Percentiles rank a stretch among this genome's conserved stretches.
Evolutionary conservation across 1,140 invertebrate species (phyloP).

Genomic region (Drosophila ercepeae): DNA sequence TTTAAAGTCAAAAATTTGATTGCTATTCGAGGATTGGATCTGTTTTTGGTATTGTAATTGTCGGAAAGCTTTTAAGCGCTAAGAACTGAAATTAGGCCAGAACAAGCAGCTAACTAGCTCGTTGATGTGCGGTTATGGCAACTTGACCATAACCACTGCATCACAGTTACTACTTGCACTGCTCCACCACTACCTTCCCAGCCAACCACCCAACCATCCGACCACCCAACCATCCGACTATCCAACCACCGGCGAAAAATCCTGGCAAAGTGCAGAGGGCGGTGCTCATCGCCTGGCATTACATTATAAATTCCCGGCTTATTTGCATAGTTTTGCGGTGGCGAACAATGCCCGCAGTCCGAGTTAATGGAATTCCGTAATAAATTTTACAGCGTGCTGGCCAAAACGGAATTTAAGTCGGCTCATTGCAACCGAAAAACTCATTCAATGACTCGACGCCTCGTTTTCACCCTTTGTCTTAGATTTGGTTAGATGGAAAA

Average conservation of each 20-base stretch:
- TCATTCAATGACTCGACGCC: conserved; percentile 38
- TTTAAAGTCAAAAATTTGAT: neutral
- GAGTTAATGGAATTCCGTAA: conserved; percentile 79
- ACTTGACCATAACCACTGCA: conserved; percentile 16
- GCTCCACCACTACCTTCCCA: too few relatives aligned
- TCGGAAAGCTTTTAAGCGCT: conserved; percentile 38
- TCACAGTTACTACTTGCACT: neutral
- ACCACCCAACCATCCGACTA: neutral
- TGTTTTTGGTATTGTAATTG: conserved; percentile 21
- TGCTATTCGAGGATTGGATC: conserved; percentile 8
- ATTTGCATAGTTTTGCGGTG: conserved; percentile 79
- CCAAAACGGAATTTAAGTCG: conserved; percentile 61
- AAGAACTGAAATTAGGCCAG: conserved; percentile 65
- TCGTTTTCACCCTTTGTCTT: conserved; percentile 38
- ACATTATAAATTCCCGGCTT: conserved; percentile 79
- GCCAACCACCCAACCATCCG: neutral
- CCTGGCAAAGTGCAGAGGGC: conserved; percentile 19
- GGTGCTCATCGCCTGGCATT: conserved; percentile 56
- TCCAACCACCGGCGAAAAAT: neutral
- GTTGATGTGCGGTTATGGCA: conserved; percentile 64
- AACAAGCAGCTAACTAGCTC: conserved; percentile 24
- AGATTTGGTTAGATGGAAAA: conserved; percentile 5
- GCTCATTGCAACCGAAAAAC: conserved; percentile 54
- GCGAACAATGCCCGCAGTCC: conserved; percentile 68
- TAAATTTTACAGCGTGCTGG: conserved; percentile 71